Evolutionary conservation across 2,113 vertebrate species (phyloP).

Genomic region (Phaethornis superciliosus): DNA sequence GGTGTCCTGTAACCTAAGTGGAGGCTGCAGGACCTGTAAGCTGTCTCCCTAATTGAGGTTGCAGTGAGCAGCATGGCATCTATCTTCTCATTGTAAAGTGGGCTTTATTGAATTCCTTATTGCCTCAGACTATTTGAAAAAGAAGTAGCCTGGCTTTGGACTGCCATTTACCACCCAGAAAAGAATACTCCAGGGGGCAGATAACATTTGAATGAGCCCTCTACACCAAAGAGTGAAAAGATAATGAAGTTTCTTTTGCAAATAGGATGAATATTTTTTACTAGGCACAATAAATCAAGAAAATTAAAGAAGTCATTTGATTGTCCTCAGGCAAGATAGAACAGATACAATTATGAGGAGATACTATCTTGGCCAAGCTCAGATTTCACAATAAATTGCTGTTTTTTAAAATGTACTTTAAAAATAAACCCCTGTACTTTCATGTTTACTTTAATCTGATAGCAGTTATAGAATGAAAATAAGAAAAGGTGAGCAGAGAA

Average conservation of each 20-base stretch:
- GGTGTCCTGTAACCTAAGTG: neutral
- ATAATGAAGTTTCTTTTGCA: conserved; percentile 5
- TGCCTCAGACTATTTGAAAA: neutral
- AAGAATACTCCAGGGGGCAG: neutral
- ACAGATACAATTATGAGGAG: conserved; percentile 21
- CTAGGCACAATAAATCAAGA: conserved; percentile 20
- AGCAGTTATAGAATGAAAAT: neutral
- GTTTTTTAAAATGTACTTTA: neutral
- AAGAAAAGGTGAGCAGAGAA: neutral
- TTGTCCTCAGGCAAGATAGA: neutral
- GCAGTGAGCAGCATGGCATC: neutral
- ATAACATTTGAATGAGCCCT: neutral
- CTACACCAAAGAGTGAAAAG: conserved; percentile 6
- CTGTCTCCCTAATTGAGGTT: neutral
- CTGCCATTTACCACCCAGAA: neutral
- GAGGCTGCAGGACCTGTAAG: neutral
- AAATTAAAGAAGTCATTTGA: conserved; percentile 39
- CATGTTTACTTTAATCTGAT: neutral
- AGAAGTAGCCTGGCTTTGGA: neutral
- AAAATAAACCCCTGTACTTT: conserved; percentile 10
- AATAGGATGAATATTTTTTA: neutral
- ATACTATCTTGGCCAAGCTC: conserved; percentile 23
- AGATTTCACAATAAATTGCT: conserved; percentile 24
- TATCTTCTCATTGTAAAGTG: neutral
- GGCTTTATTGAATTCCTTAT: neutral